Conservation (phyloP, 53 echinoderm and acorn worm genomes). For the Stichopus horrens region DNA sequence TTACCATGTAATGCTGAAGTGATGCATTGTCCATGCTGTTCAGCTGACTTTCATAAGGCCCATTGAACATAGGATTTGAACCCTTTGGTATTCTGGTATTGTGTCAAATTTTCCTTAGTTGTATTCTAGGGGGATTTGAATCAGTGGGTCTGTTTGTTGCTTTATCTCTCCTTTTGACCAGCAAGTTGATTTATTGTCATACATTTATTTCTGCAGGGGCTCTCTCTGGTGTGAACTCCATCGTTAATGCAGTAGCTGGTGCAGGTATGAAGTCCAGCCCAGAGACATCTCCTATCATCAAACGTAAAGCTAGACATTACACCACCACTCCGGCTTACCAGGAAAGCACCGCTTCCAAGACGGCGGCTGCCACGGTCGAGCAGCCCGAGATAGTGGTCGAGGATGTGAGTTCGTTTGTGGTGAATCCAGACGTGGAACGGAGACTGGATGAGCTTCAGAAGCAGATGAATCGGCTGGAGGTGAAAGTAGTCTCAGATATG, state of each 20-base stretch:
- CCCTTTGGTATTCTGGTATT: too few species aligned
- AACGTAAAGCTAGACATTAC: constrained; percentile 88
- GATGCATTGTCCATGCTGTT: too few species aligned
- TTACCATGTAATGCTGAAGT: too few species aligned
- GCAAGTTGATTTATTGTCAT: too few species aligned
- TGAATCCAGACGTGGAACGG: constrained; percentile 80
- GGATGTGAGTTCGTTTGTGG: constrained; percentile 79
- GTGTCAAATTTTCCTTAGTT: too few species aligned
- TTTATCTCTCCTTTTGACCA: too few species aligned
- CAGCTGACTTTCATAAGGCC: too few species aligned
- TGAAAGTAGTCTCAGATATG: constrained; percentile 89
- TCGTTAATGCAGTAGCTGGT: constrained; percentile 84
- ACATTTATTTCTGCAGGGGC: constrained; percentile 62
- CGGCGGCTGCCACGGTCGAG: neutral
- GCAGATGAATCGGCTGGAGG: constrained; percentile 88
- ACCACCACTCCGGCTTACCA: constrained; percentile 30
- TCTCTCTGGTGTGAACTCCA: constrained; percentile 87
- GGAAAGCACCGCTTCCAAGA: constrained; percentile 15
- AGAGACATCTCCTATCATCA: constrained; percentile 73
- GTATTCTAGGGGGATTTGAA: too few species aligned
- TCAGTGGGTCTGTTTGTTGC: too few species aligned
- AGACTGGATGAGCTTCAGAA: constrained; percentile 89
- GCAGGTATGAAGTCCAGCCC: constrained; percentile 60
- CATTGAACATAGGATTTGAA: too few species aligned
- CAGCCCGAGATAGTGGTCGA: constrained; percentile 91